phyloP scores from a whole-genome alignment of 1,140 invertebrate species.

The Drosophila saltans region DNA sequence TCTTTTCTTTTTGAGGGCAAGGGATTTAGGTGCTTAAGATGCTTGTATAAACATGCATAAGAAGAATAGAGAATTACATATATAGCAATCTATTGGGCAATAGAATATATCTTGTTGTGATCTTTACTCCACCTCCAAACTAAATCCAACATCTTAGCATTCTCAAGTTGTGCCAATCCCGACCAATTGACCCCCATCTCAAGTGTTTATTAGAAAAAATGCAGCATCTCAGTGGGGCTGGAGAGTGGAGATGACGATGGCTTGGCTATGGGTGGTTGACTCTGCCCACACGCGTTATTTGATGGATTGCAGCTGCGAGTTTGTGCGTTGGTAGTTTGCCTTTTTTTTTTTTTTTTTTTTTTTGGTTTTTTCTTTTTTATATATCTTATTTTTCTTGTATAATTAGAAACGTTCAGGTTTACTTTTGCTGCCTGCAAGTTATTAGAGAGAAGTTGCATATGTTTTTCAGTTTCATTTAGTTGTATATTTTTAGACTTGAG shows the following conservation, averaged over 20 bases:
- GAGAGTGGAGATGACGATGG: neutral
- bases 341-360: neutral
- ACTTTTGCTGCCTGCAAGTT: slow-evolving; percentile 52
- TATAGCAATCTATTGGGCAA: slow-evolving; percentile 37
- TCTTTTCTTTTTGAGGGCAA: slow-evolving; percentile 3
- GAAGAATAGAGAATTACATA: neutral
- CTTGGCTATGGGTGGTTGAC: slow-evolving; percentile 4
- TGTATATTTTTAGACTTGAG: slow-evolving; percentile 39
- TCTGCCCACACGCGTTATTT: slow-evolving; percentile 43
- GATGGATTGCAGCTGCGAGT: slow-evolving; percentile 73
- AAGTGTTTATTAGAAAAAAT: slow-evolving; percentile 49
- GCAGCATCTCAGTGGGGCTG: slow-evolving; percentile 3
- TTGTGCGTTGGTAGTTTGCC: slow-evolving; percentile 26
- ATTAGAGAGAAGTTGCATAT: slow-evolving; percentile 53
- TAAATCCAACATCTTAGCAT: neutral
- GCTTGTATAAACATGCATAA: slow-evolving; percentile 11
- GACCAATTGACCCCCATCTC: slow-evolving; percentile 68
- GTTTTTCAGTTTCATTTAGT: slow-evolving; percentile 35
- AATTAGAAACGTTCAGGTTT: slow-evolving; percentile 64
- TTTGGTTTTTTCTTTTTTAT: slow-evolving; percentile 29
- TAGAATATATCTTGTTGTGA: neutral
- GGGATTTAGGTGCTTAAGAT: slow-evolving; percentile 21
- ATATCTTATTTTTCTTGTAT: slow-evolving; percentile 34
- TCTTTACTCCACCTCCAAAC: neutral
- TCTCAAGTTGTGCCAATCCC: slow-evolving; percentile 25